Base-by-base conservation (phyloP, 2,113 vertebrate species). In the Aix galericulata region DNA sequence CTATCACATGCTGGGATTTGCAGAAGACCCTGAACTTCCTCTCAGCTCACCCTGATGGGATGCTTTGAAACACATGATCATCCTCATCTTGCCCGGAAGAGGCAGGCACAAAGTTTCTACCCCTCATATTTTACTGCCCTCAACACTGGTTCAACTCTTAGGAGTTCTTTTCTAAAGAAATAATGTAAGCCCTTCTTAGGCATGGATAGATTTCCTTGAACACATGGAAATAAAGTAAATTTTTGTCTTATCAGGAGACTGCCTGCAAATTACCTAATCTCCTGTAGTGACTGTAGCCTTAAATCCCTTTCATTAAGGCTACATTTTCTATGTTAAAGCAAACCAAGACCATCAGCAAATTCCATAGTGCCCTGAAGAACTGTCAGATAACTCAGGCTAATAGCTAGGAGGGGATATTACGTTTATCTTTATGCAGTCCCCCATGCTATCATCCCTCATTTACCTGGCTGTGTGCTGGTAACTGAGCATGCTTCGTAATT, bases 241-340 rank as follows among this genome's bases (percentile, higher is more conserved):
- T 93, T 38, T 91, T 73, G 76, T 86, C 5, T 83, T 72, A 75
- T 29, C 68, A 86, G 46, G 56, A 72, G 17, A 32, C 52, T 93
- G 85, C 38, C 36, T 93, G 76, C 42, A 94, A 91, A 95, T 89
- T 91, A 76, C 36, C 31, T 83, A 25, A 67, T 80, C 36, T 94
- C 46, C 36, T 17, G 26, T 3, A 42, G 56, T 66, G 59, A 52
- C 46, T 83, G 52, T 67, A 34, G 64, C 52, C 88, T 73, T 88
- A 86, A 86, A 63, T 27, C 27, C 59, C 78, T 71, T 88, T 80
- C 52, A 78, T 86, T 83, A 77, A 71, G 32, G 22, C 27, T 62
- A 0, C 11, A 13, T 88, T 93, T 89, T 79, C 75, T 58, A 0
- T 42, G 56, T 74, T 75, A 62, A 86, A 81, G 20, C 42, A n/a